Percentiles rank a stretch among this genome's conserved stretches.
phyloP scores from a whole-genome alignment of 2,797 vertebrate species.

The Orestias chungarensis region DNA sequence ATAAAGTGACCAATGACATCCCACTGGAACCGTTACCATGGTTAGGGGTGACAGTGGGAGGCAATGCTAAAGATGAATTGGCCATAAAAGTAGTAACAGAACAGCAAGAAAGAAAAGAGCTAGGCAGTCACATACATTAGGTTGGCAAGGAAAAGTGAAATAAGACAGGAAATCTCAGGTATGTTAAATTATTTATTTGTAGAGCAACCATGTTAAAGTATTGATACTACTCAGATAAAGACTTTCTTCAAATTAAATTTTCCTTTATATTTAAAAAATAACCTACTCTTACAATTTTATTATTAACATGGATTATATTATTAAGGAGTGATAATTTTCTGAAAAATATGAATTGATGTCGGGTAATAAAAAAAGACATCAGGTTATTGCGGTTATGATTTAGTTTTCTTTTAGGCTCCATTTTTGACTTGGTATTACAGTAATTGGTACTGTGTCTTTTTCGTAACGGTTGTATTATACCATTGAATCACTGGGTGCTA shows the following conservation, averaged over 20 bases:
- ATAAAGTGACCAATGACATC: conserved; percentile 62
- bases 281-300: too few relatives aligned
- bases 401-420: background rate
- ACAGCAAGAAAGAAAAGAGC: conserved; percentile 17
- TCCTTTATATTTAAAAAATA: too few relatives aligned
- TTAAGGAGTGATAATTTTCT: too few relatives aligned
- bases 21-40: conserved; percentile 64
- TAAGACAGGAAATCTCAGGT: conserved; percentile 12
- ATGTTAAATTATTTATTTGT: conserved; percentile 18
- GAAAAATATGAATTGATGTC: too few relatives aligned
- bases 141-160: conserved; percentile 18
- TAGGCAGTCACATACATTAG: background rate
- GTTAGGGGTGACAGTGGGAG: conserved; percentile 63
- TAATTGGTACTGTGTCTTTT: background rate
- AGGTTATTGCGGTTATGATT: background rate
- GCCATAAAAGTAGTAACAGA: conserved; percentile 47
- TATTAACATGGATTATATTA: too few relatives aligned
- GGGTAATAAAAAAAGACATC: background rate
- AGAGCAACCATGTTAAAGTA: too few relatives aligned
- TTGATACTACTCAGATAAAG: too few relatives aligned
- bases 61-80: conserved; percentile 64
- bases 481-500: background rate
- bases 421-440: background rate
- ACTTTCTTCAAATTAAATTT: too few relatives aligned
- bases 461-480: background rate